Conservation (phyloP, 2,113 vertebrate genomes). For the Gallinago jamesoni region DNA sequence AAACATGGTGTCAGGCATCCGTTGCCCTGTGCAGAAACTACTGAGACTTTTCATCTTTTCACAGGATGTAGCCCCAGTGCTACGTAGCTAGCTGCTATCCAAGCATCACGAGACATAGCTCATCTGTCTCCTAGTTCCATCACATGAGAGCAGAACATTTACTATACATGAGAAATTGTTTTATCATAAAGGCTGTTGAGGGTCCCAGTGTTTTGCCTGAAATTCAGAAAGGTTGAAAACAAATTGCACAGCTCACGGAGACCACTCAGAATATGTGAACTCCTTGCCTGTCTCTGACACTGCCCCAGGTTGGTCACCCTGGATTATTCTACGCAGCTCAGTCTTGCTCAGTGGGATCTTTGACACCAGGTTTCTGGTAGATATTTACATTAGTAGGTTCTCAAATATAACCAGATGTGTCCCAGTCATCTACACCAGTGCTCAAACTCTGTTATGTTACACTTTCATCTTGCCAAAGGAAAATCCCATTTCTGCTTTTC, state of each 20-base stretch:
- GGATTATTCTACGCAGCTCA: not conserved
- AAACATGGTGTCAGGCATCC: not conserved
- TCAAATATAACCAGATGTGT: not conserved
- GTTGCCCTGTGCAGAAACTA: not conserved
- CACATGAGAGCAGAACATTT: not conserved
- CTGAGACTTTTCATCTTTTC: not conserved
- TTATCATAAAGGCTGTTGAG: not conserved
- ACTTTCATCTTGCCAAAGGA: not conserved
- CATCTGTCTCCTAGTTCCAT: not conserved
- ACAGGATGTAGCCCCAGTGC: not conserved
- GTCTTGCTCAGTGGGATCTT: not conserved
- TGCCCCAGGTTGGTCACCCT: not conserved
- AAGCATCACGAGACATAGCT: not conserved
- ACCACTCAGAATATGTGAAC: not conserved
- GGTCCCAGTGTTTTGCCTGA: not conserved
- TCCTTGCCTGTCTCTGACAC: not conserved
- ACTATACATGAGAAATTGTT: not conserved
- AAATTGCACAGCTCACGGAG: not conserved
- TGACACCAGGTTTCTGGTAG: not conserved
- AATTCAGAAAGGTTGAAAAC: not conserved
- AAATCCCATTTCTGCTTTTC: not conserved
- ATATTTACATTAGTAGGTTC: not conserved
- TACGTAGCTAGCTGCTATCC: not conserved
- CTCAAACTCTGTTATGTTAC: not conserved
- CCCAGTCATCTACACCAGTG: too few species aligned